A percentile compares a stretch with the other conserved stretches of the same genome.
These are phyloP conservation scores for Asobara japonica DNA, from an alignment of 1,140 invertebrate genomes.

Conservation along the genomic window DNA sequence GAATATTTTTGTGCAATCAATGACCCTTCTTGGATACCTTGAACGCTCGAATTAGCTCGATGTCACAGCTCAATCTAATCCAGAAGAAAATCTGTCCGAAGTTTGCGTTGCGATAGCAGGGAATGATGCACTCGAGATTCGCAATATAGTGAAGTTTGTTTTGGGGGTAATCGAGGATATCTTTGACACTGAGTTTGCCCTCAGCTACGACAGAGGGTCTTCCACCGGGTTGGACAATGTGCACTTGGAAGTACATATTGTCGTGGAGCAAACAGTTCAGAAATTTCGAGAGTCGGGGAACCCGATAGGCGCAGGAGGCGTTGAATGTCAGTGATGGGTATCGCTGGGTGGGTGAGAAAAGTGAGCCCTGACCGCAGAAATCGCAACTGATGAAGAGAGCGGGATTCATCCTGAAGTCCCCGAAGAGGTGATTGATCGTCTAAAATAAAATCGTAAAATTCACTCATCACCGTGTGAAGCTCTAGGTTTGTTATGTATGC, in stretches of 20 bases:
- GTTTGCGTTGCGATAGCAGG: slow-evolving; percentile 34
- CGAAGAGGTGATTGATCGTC: slow-evolving; percentile 45
- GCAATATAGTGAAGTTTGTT: slow-evolving; percentile 55
- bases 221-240: slow-evolving; percentile 34
- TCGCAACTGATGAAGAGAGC: slow-evolving; percentile 50
- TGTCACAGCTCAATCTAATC: slow-evolving; percentile 52
- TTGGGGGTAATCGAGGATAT: slow-evolving; percentile 57
- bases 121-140: slow-evolving; percentile 41
- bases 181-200: slow-evolving; percentile 49
- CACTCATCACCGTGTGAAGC: too few relatives aligned
- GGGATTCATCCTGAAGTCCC: slow-evolving; percentile 39
- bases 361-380: slow-evolving; percentile 48
- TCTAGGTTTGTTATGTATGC: too few relatives aligned
- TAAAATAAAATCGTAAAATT: slow-evolving; percentile 31
- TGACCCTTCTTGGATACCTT: too few relatives aligned
- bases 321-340: slow-evolving; percentile 55
- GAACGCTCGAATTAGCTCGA: slow-evolving; percentile 47
- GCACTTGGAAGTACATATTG: slow-evolving; percentile 47
- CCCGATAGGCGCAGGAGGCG: slow-evolving; percentile 50
- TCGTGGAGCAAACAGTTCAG: slow-evolving; percentile 46
- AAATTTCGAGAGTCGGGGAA: slow-evolving; percentile 48
- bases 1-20: slow-evolving; percentile 24
- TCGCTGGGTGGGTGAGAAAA: slow-evolving; percentile 40
- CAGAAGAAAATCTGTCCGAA: slow-evolving; percentile 57
- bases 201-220: slow-evolving; percentile 39